Evolutionary conservation across 2,888 invertebrate genomes (phyloP), one percentile per base, ranked within the genome.

Genomic region (Romanomermis culicivorax): DNA sequence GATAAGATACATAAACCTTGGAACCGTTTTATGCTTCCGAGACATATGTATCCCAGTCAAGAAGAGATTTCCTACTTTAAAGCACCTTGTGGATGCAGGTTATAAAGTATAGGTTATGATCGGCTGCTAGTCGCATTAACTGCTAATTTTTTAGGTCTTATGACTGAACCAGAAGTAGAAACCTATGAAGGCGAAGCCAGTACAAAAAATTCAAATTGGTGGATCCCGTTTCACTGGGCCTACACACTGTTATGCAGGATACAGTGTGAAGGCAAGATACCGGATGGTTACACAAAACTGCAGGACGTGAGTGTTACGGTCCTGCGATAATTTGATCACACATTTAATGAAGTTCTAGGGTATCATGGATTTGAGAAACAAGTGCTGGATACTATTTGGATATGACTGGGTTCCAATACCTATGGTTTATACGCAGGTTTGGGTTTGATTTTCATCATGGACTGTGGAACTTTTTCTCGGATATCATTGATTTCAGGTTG

Each of bases 181-280:
- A 7, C 17, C 17, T 36, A 36, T 36, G 17, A 36, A 7, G 17
- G 17, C 36, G 36, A 11, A 7, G 36, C 36, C 36, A 36, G 36
- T 36, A 17, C 17, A 36, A 36, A 36, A 11, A 29, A 49, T 29
- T 7, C 11, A 14, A 49, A 49, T 49, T 49, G 50, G 50, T 49
- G 50, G 50, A 49, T 49, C 20, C 50, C 50, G 11, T 49, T 49
- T 27, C 50, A 49, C 20, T 49, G 50, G 50, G 50, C 50, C 4
- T 29, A 49, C 29, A 49, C 50, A 11, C 20, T 49, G 20, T 17
- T 49, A 7, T 3, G 27, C 27, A 49, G 50, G 29, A 27, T 29
- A 17, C 26, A 49, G 27, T 4, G 11, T 11, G 50, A 49, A 27
- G 50, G 50, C 4, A 49, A 49, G 20, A 27, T 49, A 11, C 11